These are phyloP conservation scores for Drosophila cardini DNA, from an alignment of 1,140 invertebrate genomes.

Conservation along the genomic window DNA sequence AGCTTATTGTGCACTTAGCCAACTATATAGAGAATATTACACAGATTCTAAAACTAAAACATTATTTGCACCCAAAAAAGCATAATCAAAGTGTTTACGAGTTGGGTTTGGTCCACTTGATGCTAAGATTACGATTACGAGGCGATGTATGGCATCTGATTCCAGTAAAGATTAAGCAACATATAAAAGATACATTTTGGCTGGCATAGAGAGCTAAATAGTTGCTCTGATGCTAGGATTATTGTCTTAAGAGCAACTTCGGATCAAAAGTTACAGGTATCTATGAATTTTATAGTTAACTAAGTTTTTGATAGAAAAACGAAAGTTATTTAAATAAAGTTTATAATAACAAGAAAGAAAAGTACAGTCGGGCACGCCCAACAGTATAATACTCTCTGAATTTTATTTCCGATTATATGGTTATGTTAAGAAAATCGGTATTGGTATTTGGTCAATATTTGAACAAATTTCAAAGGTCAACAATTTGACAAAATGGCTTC, in stretches of 20 bases:
- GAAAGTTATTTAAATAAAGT: too few species aligned
- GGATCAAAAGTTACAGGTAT: too few species aligned
- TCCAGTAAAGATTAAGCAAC: background rate
- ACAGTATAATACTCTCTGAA: too few species aligned
- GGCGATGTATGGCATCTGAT: slow-evolving; percentile 12
- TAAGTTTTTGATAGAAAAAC: too few species aligned
- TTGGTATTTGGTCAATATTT: too few species aligned
- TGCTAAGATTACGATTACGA: slow-evolving; percentile 16
- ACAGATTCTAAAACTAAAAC: slow-evolving; percentile 27
- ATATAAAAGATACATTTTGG: background rate
- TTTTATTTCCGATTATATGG: too few species aligned
- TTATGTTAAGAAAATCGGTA: too few species aligned
- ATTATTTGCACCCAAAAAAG: slow-evolving; percentile 34
- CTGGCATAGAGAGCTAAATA: background rate
- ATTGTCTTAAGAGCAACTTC: background rate
- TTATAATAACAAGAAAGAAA: too few species aligned
- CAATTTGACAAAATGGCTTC: too few species aligned
- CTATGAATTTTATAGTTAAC: too few species aligned
- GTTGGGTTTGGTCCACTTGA: background rate
- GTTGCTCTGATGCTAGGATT: background rate
- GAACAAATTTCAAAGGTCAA: too few species aligned
- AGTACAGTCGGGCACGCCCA: too few species aligned
- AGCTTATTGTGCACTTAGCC: slow-evolving; percentile 70
- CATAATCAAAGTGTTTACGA: slow-evolving; percentile 36
- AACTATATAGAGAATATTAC: slow-evolving; percentile 25